Evolutionary conservation across 2,888 invertebrate species (phyloP), one percentile per base, ranked within the genome.

Genomic region (Leistus spinibarbis): DNA sequence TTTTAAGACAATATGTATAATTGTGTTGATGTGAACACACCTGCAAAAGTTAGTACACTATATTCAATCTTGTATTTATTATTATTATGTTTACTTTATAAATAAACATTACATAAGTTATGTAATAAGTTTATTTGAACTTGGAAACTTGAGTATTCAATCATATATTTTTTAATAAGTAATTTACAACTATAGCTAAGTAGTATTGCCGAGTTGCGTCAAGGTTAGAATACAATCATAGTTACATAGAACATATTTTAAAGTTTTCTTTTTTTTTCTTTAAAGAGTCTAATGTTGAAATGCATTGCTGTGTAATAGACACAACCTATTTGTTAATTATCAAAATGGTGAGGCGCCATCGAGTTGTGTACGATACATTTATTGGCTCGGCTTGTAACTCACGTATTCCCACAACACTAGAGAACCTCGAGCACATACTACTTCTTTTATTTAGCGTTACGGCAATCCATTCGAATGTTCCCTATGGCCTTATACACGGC

Each of bases 381-480:
- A 40, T 40, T 40, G 40, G 40, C 40, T 40, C 40, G 40, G 40
- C 40, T 40, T 40, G 10, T 40, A 40, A 40, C 40, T 40, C 40
- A 57, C 20, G 17, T 19, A 53, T 54, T 63, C 63, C 69, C 20
- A 57, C 69, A 60, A 60, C 60, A 60, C 53, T 63, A 54, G 60
- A 40, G 40, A 40, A 40, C 70, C 70, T 20, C 63, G 24, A 70
- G 70, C 70, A 27, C 54, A 70, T 63, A 63, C 63, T 20, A 70
- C 53, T 63, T 70, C 63, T 63, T 70, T 70, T 70, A 70, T 70
- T 70, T 70, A 70, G 16, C 54, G 40, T 62, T 63, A 54, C 63
- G 54, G 70, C 20, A 54, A 70, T 63, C 70, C 70, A 70, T 70
- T 54, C 53, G 40, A 63, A 62, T 63, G 27, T 70, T 70, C 54